Base-by-base conservation (phyloP, 2,113 vertebrate species). In the Galeopterus variegatus region DNA sequence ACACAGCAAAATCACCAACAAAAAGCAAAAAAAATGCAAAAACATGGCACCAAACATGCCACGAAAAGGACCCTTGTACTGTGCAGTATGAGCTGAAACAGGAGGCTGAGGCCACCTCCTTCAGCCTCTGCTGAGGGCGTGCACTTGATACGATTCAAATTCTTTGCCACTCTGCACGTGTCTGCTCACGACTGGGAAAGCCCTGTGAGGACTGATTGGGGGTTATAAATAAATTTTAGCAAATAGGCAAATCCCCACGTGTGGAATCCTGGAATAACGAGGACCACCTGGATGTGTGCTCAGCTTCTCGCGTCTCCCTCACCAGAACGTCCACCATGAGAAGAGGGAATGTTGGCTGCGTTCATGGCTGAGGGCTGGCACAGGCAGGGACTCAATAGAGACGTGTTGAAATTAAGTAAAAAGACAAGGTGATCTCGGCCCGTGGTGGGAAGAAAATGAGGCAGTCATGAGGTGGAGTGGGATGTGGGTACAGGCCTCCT, bases 131-230 rank as follows among this genome's bases (percentile, higher is more conserved):
- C 41, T 41, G 41, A 41, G 41, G 41, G 41, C 4, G 41, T 41
- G 41, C 41, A 41, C 41, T 41, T 41, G 41, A 3, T 41, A 4
- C 41, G 41, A 41, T 41, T 41, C 41, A 41, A 41, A 41, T 41
- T 41, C 41, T 41, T 41, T 15, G 41, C 36, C 3, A 18, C 54
- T 33, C 24, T 52, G 54, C 18, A 11, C 26, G 28, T 2, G 36
- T 67, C 60, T 50, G 9, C 19, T 0, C 19, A 6, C 41, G 13
- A 24, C 77, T 2, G 1, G 2, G 11, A 28, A 3, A 5, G n/a
- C 17, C 4, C 50, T 17, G 19, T 2, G 36, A 33, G 48, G 24
- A 41, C 11, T 58, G 60, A 54, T 8, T 50, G 15, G n/a, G 21
- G 41, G 52, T 45, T 33, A 50, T 41, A 8, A 19, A 26, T n/a